phyloP scores from a whole-genome alignment of 2,888 invertebrate genomes.

The Tipula lateralis region DNA sequence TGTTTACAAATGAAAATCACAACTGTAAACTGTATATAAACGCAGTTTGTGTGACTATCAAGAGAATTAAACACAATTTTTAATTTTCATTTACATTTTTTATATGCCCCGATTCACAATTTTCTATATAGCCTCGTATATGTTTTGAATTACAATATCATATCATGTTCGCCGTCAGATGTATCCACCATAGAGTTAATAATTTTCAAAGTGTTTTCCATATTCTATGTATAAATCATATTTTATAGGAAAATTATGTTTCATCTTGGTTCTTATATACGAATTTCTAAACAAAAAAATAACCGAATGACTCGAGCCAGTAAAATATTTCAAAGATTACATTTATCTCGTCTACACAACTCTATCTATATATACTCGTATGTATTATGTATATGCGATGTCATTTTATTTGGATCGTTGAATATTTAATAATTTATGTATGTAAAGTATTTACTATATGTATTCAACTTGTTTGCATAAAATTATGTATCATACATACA shows the following conservation, averaged over 20 bases:
- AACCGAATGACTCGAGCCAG: background rate
- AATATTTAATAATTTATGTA: background rate
- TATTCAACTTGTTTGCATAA: background rate
- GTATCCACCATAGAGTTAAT: background rate
- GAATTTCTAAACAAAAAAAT: background rate
- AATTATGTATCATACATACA: background rate
- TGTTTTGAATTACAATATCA: background rate
- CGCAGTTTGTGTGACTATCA: background rate
- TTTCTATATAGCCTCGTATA: too few species aligned
- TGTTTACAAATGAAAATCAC: background rate
- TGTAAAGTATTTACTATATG: background rate
- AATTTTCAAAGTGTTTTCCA: background rate
- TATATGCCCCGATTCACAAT: background rate
- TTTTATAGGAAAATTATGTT: conserved; percentile 1
- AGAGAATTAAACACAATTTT: background rate
- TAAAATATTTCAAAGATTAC: background rate
- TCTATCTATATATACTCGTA: too few species aligned
- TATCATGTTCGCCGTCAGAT: background rate
- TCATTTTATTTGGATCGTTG: background rate
- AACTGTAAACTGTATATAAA: background rate
- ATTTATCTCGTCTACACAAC: background rate
- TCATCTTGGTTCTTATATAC: background rate
- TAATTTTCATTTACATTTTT: background rate
- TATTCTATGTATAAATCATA: conserved; percentile 16
- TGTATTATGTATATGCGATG: background rate